Evolutionary conservation across 2,113 vertebrate species (phyloP).

Genomic region (Puffinus mauretanicus): DNA sequence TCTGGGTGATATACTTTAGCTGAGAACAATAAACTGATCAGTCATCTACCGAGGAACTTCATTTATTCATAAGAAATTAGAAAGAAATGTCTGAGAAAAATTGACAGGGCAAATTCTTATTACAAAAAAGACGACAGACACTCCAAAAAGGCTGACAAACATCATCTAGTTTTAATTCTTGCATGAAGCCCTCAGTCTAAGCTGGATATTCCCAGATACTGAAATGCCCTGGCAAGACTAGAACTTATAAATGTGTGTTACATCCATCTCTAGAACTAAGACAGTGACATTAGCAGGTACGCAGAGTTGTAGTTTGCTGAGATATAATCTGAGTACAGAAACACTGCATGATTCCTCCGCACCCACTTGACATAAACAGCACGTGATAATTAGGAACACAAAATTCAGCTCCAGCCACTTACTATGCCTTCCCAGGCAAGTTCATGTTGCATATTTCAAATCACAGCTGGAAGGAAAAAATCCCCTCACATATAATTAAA

Average conservation of each 20-base stretch:
- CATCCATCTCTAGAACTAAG: neutral
- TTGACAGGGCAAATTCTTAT: neutral
- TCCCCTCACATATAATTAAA: neutral
- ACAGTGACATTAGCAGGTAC: neutral
- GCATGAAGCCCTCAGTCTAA: neutral
- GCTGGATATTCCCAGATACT: neutral
- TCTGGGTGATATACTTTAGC: constrained; percentile 64
- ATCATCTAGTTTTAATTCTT: neutral
- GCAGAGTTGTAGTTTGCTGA: neutral
- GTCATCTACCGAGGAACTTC: neutral
- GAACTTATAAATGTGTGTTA: neutral
- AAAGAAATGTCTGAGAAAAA: neutral
- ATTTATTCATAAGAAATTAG: neutral
- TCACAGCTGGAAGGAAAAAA: neutral
- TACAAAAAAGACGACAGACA: neutral
- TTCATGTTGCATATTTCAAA: neutral
- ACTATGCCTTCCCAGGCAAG: neutral
- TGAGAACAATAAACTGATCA: constrained; percentile 22
- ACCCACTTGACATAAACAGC: neutral
- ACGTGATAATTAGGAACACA: neutral
- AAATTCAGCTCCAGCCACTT: neutral
- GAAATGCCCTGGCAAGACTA: neutral
- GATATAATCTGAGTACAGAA: neutral
- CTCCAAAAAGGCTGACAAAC: neutral
- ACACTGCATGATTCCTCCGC: neutral